Evolutionary conservation across 2,797 vertebrate genomes (phyloP).

Genomic region (Gambelia wislizenii): DNA sequence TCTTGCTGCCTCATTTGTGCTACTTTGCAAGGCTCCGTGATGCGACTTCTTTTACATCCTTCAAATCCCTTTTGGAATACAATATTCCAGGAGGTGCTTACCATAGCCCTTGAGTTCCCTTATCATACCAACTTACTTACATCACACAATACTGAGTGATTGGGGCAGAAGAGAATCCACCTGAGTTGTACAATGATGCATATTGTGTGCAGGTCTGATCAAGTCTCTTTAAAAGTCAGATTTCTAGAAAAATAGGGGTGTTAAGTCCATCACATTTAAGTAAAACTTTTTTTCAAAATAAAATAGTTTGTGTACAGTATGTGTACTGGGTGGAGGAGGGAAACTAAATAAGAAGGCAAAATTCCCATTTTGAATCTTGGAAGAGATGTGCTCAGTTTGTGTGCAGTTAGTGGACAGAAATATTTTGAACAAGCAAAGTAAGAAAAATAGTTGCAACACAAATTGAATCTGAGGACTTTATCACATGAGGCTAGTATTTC

Average conservation of each 20-base stretch:
- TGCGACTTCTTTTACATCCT: background rate
- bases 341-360: background rate
- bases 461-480: too few relatives aligned
- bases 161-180: too few relatives aligned
- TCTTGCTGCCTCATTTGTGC: background rate
- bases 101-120: background rate
- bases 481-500: too few relatives aligned
- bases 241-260: background rate
- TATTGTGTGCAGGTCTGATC: background rate
- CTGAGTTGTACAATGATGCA: background rate
- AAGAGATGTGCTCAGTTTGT: too few relatives aligned
- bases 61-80: background rate
- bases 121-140: too few relatives aligned
- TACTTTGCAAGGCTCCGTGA: background rate
- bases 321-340: background rate
- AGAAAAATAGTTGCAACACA: too few relatives aligned
- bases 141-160: too few relatives aligned
- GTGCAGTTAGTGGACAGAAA: too few relatives aligned
- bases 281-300: background rate
- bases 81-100: background rate
- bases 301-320: background rate
- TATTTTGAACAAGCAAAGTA: too few relatives aligned
- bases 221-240: background rate
- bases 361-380: background rate
- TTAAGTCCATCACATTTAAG: background rate